Evolutionary conservation across 2,797 vertebrate genomes (phyloP), one percentile per base, ranked within the genome.

Genomic region (Pyrocephalus nanus): DNA sequence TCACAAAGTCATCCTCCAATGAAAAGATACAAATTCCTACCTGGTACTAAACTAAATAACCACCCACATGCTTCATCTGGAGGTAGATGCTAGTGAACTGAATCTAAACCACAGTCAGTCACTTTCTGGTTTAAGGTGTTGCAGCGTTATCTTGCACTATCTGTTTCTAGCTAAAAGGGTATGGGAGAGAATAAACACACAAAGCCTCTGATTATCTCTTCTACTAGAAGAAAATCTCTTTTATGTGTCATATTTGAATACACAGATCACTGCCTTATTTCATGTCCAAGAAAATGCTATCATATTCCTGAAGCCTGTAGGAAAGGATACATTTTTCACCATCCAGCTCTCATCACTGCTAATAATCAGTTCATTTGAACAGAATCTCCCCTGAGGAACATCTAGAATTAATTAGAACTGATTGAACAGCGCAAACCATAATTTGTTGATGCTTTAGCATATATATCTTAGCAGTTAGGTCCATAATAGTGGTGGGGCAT

Each of bases 371-470:
- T 87, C 29, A 62, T 85, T 81, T 88, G 61, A 95, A 78, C 19
- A 43, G 48, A 53, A 43, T 72, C 21, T 93, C 79, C 91, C 92
- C 34, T 29, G 90, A 95, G 93, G 51, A 87, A 57, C 62, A 94
- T 75, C 54, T 81, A 92, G 93, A 94, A 96, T 96, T 95, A 96
- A 95, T 96, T 96, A 93, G 43, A 90, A 65, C 79, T 55, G 84
- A 94, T 92, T 3, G 3, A 94, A 86, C 17, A 69, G 75, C 11
- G 15, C 36, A 86, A 80, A 75, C 26, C 27, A 36, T 83, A 77
- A 95, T 88, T 92, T 95, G 78, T 75, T 89, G 86, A 72, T 48
- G 54, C 42, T 95, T 91, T 89, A 85, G 45, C 81, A 86, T 71
- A 86, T 80, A 48, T 51, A 75, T 93, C 27, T 93, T 74, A 93